Percentiles rank a stretch among this genome's conserved stretches.
Conservation (phyloP, 2,888 invertebrate genomes). For the Agrochola litura region DNA sequence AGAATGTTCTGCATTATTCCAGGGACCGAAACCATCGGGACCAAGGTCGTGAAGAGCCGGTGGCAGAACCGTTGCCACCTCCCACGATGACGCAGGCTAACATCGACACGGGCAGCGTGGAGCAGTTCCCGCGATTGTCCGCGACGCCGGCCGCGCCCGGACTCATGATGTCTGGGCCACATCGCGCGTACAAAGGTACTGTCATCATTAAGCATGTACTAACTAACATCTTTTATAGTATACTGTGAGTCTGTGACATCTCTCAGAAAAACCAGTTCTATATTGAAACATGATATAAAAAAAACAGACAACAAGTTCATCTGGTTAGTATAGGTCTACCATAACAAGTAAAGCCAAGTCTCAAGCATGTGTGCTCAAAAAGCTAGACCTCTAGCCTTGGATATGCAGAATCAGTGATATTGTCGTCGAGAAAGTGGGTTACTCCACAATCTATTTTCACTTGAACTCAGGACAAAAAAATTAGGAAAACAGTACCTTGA, state of each 20-base stretch:
- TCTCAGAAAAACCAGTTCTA: not conserved
- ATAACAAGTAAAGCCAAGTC: not conserved
- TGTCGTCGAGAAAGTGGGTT: not conserved
- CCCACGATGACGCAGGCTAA: conserved; percentile 92
- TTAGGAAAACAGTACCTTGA: too few relatives aligned
- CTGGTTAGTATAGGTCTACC: not conserved
- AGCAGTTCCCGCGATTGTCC: conserved; percentile 88
- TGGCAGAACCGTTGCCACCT: conserved; percentile 55
- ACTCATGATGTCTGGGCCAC: conserved; percentile 70
- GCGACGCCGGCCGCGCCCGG: conserved; percentile 75
- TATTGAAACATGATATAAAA: not conserved
- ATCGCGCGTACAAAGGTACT: conserved; percentile 78
- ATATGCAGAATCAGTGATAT: not conserved
- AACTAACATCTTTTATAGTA: not conserved
- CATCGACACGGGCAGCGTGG: conserved; percentile 88
- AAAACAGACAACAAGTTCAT: not conserved
- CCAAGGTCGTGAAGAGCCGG: conserved; percentile 54
- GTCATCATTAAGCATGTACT: not conserved
- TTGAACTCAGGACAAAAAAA: too few relatives aligned
- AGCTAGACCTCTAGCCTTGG: not conserved
- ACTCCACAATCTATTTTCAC: not conserved
- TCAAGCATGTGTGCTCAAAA: not conserved
- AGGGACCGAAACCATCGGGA: conserved; percentile 62
- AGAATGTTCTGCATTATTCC: conserved; percentile 2
- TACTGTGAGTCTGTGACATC: not conserved